Percentiles rank a stretch among this genome's conserved stretches.
phyloP scores from a whole-genome alignment of 1,140 invertebrate species.

The Oncopodura yosiiana region DNA sequence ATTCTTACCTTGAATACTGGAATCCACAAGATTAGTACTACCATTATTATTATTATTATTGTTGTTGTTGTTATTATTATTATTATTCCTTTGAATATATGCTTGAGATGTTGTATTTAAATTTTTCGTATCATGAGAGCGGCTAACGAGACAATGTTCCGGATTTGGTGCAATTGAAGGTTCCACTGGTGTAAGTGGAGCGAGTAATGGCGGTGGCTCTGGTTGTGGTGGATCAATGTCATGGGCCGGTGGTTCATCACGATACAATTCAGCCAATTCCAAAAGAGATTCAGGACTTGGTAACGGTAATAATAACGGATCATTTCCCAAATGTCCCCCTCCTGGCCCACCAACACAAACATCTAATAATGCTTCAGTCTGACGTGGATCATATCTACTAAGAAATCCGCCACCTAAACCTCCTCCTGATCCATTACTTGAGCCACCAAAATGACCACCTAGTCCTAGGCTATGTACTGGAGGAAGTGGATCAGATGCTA shows the following conservation, averaged over 20 bases:
- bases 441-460: constrained; percentile 32
- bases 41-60: not conserved
- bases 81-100: constrained; percentile 19
- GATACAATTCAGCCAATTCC: constrained; percentile 34
- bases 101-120: constrained; percentile 18
- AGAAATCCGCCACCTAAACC: constrained; percentile 24
- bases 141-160: constrained; percentile 25
- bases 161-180: constrained; percentile 14
- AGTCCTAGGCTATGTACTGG: constrained; percentile 33
- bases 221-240: constrained; percentile 34
- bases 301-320: constrained; percentile 30
- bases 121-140: constrained; percentile 19
- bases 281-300: constrained; percentile 33
- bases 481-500: constrained; percentile 30
- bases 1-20: constrained; percentile 25
- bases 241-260: constrained; percentile 33
- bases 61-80: not conserved
- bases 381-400: constrained; percentile 29
- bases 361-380: constrained; percentile 31
- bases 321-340: constrained; percentile 30
- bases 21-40: constrained; percentile 28
- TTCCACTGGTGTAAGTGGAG: constrained; percentile 33
- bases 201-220: constrained; percentile 34
- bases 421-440: constrained; percentile 15
- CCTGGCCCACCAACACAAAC: constrained; percentile 33